Percentiles rank a stretch among this genome's conserved stretches.
phyloP scores from a whole-genome alignment of 2,888 invertebrate species.

The Aelia acuminata region DNA sequence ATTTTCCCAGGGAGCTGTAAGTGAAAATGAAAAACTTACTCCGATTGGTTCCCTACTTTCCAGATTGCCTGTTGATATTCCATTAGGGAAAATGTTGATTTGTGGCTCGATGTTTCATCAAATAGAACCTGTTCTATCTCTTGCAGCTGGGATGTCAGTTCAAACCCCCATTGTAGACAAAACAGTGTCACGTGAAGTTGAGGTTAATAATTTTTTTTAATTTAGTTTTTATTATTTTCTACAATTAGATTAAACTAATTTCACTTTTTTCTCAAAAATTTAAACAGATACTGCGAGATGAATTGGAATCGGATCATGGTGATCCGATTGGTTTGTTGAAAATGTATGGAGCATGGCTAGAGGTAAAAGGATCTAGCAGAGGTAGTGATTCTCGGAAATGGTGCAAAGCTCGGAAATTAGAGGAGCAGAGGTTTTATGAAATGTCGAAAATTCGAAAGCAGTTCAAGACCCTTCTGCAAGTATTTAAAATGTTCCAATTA shows the following conservation, averaged over 20 bases:
- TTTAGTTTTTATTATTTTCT: background rate
- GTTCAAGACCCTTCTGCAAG: constrained; percentile 85
- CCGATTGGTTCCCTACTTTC: constrained; percentile 88
- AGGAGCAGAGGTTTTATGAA: constrained; percentile 98
- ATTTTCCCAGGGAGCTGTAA: constrained; percentile 79
- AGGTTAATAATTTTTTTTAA: constrained; percentile 13
- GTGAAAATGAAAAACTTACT: constrained; percentile 85
- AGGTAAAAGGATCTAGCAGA: constrained; percentile 75
- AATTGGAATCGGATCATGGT: constrained; percentile 93
- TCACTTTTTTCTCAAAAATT: background rate
- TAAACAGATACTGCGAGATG: constrained; percentile 78
- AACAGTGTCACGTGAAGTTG: constrained; percentile 41
- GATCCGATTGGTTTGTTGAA: constrained; percentile 93
- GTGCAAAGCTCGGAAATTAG: constrained; percentile 91
- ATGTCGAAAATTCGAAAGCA: constrained; percentile 93
- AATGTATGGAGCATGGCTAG: constrained; percentile 90
- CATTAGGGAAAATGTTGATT: constrained; percentile 95
- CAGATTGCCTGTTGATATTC: constrained; percentile 93
- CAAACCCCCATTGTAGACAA: constrained; percentile 87
- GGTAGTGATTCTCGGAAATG: constrained; percentile 77
- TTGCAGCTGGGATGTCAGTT: constrained; percentile 93
- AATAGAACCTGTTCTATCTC: constrained; percentile 87
- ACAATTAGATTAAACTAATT: background rate
- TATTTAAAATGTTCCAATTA: constrained; percentile 67
- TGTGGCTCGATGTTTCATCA: constrained; percentile 92